phyloP scores from a whole-genome alignment of 1,140 invertebrate species.

The Parasteatoda tepidariorum region DNA sequence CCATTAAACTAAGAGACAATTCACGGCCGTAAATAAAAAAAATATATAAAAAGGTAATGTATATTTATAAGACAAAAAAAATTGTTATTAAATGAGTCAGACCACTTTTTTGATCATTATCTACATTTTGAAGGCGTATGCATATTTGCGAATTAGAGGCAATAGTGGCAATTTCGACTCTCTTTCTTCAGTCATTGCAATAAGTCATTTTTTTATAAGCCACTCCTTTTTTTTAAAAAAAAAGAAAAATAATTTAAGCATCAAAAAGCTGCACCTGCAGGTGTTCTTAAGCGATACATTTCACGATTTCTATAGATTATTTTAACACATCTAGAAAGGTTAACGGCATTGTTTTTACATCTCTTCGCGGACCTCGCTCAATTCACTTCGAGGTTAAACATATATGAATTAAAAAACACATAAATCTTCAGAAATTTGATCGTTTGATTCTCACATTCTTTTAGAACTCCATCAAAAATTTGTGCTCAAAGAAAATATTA shows the following conservation, averaged over 20 bases:
- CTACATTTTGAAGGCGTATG: constrained; percentile 36
- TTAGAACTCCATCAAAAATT: too few species aligned
- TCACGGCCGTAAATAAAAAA: too few species aligned
- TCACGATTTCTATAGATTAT: constrained; percentile 7
- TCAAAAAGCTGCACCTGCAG: constrained; percentile 19
- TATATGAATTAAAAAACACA: too few species aligned
- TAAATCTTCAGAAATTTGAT: too few species aligned
- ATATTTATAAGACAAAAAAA: background rate
- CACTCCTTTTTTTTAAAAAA: constrained; percentile 10
- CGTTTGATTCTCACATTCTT: too few species aligned
- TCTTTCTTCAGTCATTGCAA: background rate
- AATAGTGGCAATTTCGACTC: constrained; percentile 12
- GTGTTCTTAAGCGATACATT: constrained; percentile 38
- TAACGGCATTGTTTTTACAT: constrained; percentile 1
- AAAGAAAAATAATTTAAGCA: background rate
- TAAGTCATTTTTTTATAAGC: constrained; percentile 20
- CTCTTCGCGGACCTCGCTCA: background rate
- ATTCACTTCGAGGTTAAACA: too few species aligned
- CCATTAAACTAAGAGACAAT: too few species aligned
- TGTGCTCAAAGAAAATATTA: too few species aligned
- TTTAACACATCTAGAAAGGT: background rate
- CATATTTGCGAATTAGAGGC: background rate
- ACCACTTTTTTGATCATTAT: constrained; percentile 3
- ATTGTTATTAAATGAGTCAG: constrained; percentile 23
- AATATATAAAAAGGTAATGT: background rate